phyloP scores from a whole-genome alignment of 1,140 invertebrate species.

The Phymastichus coffea region DNA sequence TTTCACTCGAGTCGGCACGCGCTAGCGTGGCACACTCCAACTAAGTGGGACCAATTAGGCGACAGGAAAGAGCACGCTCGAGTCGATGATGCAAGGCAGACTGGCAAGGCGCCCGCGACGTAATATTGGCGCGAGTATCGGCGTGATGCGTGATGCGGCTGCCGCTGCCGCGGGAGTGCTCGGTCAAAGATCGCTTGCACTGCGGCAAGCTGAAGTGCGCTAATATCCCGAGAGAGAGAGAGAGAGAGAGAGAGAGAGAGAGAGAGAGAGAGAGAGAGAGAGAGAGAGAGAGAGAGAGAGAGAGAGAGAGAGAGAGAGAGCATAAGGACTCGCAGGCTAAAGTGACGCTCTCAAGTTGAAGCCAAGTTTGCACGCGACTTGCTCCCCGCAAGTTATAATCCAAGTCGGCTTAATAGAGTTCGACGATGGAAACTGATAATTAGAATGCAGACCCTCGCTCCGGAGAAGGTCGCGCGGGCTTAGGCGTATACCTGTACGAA shows the following conservation, averaged over 20 bases:
- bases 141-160: no score
- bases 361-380: conserved; percentile 19
- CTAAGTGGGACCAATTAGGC: no score
- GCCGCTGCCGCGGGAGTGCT: not conserved
- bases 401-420: conserved; percentile 45
- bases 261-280: not conserved
- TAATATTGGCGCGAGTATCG: no score
- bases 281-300: conserved; percentile 4
- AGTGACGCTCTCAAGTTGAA: no score
- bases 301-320: not conserved
- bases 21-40: no score
- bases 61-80: no score
- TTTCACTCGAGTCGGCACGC: no score
- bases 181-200: not conserved
- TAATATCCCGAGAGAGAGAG: not conserved
- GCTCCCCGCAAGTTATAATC: conserved; percentile 41
- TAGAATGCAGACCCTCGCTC: conserved; percentile 37
- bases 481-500: no score
- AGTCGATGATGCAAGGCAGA: no score
- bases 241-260: not conserved
- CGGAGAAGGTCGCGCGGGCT: no score
- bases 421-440: conserved; percentile 41
- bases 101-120: no score
- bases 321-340: not conserved
- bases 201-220: not conserved